Evolutionary conservation across 2,113 vertebrate genomes (phyloP).

Genomic region (Diglossa brunneiventris): DNA sequence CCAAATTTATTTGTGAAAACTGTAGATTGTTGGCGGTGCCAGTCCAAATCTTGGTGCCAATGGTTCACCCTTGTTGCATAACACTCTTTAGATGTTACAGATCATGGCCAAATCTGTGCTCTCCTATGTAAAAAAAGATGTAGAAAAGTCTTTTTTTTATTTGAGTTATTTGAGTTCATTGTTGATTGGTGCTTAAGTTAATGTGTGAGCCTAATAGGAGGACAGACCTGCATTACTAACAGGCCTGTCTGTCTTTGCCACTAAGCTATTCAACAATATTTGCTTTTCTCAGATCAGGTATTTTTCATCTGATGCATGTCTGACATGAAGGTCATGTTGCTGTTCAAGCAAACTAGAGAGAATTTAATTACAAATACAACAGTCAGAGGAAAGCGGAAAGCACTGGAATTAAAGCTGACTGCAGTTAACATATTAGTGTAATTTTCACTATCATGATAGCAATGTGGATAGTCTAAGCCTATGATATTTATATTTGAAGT

Average conservation of each 20-base stretch:
- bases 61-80: not conserved
- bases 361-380: not conserved
- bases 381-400: not conserved
- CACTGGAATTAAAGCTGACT: not conserved
- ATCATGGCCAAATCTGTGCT: not conserved
- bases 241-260: not conserved
- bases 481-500: not conserved
- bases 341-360: not conserved
- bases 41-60: not conserved
- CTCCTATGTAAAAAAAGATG: not conserved
- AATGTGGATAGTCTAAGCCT: not conserved
- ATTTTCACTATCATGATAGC: not conserved
- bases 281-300: not conserved
- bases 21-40: not conserved
- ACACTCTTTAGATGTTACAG: not conserved
- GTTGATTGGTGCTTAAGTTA: not conserved
- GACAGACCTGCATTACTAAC: not conserved
- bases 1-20: not conserved
- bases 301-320: not conserved
- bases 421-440: not conserved
- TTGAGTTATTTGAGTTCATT: not conserved
- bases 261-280: not conserved
- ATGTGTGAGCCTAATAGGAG: not conserved
- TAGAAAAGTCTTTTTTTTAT: not conserved
- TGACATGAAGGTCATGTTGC: not conserved